Percentiles rank a stretch among this genome's conserved stretches.
These are phyloP conservation scores for Therioaphis trifolii DNA, from an alignment of 2,888 invertebrate genomes.

Conservation along the genomic window DNA sequence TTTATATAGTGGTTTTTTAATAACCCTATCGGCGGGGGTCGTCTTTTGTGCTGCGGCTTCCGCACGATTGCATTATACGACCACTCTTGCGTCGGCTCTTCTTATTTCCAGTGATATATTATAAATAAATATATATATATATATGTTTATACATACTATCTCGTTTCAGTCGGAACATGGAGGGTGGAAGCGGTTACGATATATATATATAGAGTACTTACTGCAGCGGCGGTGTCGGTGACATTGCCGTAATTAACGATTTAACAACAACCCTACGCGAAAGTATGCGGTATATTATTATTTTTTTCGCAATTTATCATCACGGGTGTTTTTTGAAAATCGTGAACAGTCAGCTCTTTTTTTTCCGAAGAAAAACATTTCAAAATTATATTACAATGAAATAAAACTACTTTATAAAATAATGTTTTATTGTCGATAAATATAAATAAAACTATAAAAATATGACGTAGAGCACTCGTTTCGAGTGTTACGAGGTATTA, in stretches of 20 bases:
- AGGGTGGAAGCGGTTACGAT: not conserved
- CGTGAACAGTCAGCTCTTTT: no score
- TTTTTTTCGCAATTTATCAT: not conserved
- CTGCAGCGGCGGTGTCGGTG: not conserved
- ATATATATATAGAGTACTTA: not conserved
- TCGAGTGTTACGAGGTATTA: no score
- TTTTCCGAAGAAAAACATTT: no score
- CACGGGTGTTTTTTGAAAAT: not conserved
- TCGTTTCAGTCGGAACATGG: not conserved
- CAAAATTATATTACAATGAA: no score
- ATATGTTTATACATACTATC: not conserved
- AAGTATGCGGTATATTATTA: not conserved
- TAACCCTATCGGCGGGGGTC: constrained; percentile 33
- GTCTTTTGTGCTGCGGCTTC: not conserved
- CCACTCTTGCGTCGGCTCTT: not conserved
- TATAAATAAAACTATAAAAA: no score
- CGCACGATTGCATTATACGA: constrained; percentile 7
- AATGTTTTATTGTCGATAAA: no score
- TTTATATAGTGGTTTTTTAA: constrained; percentile 46
- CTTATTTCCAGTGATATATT: not conserved
- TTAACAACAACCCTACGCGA: not conserved
- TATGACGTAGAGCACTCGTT: no score
- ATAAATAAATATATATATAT: no score
- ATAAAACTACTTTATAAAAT: no score
- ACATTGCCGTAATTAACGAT: constrained; percentile 10